phyloP scores from a whole-genome alignment of 2,113 vertebrate genomes.

The Dicaeum eximium region DNA sequence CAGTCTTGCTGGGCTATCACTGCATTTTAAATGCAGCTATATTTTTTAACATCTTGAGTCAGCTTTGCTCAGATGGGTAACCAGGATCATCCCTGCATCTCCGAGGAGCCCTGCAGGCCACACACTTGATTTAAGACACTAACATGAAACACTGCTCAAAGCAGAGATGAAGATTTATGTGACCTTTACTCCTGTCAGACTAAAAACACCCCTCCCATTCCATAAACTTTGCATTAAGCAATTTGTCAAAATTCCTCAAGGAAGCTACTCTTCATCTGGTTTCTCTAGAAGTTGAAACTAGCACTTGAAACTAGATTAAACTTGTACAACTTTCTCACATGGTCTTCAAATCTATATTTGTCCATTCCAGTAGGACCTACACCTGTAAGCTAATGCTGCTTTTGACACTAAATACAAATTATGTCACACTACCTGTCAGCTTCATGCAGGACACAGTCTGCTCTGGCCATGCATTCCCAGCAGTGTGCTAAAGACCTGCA shows the following conservation, averaged over 20 bases:
- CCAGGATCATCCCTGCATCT: not conserved
- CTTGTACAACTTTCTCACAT: not conserved
- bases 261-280: not conserved
- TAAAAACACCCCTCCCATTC: not conserved
- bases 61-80: not conserved
- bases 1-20: not conserved
- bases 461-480: not conserved
- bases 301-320: not conserved
- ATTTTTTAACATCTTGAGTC: not conserved
- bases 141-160: not conserved
- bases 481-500: not conserved
- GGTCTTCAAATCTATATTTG: not conserved
- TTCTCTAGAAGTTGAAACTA: not conserved
- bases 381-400: not conserved
- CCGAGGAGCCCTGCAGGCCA: not conserved
- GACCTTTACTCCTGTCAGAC: not conserved
- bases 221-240: not conserved
- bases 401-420: not conserved
- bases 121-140: not conserved
- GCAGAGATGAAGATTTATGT: not conserved
- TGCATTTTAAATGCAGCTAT: not conserved
- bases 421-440: not conserved
- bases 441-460: not conserved
- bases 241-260: not conserved
- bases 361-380: not conserved